Conservation (phyloP, 1,140 invertebrate species). For the Euwallacea similis region DNA sequence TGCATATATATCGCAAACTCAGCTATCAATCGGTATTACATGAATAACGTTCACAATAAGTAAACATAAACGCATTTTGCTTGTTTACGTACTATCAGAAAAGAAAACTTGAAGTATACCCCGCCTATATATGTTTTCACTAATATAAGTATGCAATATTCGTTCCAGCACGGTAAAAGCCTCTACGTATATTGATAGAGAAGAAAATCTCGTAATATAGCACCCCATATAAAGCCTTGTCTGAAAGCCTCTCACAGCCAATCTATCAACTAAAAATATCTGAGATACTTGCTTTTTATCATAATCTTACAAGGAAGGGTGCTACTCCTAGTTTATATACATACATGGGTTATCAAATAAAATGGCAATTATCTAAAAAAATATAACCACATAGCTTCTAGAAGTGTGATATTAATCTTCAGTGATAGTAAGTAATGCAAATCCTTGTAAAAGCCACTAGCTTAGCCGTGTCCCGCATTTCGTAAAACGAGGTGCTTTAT, state of each 20-base stretch:
- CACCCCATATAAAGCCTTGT: constrained; percentile 10
- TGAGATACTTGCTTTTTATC: constrained; percentile 9
- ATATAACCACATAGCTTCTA: constrained; percentile 1
- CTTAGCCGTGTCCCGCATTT: constrained; percentile 10
- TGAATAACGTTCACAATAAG: no score
- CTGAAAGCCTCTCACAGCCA: constrained; percentile 12
- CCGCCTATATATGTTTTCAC: no score
- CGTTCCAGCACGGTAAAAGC: no score
- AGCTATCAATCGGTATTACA: no score
- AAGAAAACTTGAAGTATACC: no score
- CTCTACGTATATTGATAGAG: neutral
- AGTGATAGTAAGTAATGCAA: constrained; percentile 16
- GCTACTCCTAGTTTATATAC: no score
- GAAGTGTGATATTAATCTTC: constrained; percentile 9
- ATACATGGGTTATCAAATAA: no score
- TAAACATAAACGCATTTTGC: no score
- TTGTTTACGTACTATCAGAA: no score
- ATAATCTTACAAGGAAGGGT: neutral
- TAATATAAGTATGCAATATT: no score
- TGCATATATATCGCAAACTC: no score
- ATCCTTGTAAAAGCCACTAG: constrained; percentile 12
- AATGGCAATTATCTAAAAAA: no score
- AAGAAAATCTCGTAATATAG: constrained; percentile 15
- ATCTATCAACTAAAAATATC: constrained; percentile 15
- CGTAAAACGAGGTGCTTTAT: constrained; percentile 10